These are phyloP conservation scores for Brevimyrus niger DNA, from an alignment of 2,113 vertebrate genomes.

Conservation along the genomic window DNA sequence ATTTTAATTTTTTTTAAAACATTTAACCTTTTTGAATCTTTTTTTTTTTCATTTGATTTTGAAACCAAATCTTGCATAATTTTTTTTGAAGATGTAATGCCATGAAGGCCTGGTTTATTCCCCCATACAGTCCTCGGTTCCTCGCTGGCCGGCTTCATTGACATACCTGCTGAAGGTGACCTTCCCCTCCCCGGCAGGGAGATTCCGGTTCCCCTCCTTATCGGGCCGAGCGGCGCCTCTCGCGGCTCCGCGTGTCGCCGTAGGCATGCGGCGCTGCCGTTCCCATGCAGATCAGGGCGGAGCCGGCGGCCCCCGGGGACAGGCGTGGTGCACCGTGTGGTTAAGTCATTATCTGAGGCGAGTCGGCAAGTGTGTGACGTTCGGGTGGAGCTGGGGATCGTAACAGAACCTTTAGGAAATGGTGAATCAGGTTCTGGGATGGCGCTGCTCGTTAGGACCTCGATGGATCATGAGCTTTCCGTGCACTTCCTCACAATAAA, in stretches of 20 bases:
- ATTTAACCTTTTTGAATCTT: neutral
- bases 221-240: neutral
- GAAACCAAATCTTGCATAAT: neutral
- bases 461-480: constrained; percentile 28
- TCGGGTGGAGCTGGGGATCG: constrained; percentile 46
- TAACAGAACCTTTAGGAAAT: constrained; percentile 54
- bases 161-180: neutral
- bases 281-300: constrained; percentile 2
- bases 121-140: neutral
- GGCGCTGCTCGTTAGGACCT: constrained; percentile 24
- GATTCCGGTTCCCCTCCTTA: neutral
- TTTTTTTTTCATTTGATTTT: neutral
- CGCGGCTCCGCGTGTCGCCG: too few species aligned
- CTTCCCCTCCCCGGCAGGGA: neutral
- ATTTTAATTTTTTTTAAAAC: constrained; percentile 1
- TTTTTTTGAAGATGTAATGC: neutral
- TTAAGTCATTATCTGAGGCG: constrained; percentile 69
- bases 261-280: neutral
- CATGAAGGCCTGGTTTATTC: neutral
- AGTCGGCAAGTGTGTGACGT: constrained; percentile 33
- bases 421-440: constrained; percentile 53
- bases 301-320: constrained; percentile 28
- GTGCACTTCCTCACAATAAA: constrained; percentile 23
- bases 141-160: neutral
- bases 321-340: constrained; percentile 49